phyloP scores from a whole-genome alignment of 2,888 invertebrate species.

The Dendrolimus pini region DNA sequence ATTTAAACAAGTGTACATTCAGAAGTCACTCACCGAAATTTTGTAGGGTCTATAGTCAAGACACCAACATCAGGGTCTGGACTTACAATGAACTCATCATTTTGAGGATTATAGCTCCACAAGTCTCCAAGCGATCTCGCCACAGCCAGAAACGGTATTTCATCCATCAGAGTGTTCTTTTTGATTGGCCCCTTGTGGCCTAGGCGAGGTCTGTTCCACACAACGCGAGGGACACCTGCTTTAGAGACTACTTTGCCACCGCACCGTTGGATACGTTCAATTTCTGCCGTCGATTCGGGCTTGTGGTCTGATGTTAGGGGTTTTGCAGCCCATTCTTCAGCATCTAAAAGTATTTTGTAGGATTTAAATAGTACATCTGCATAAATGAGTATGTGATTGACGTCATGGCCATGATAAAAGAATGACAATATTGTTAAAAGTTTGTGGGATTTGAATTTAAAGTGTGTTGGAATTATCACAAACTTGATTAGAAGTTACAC shows the following conservation, averaged over 20 bases:
- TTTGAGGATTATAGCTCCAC: slow-evolving; percentile 96
- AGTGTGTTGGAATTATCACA: not conserved
- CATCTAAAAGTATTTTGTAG: slow-evolving; percentile 41
- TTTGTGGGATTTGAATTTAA: too few species aligned
- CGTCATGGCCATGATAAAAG: too few species aligned
- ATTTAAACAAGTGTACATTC: too few species aligned
- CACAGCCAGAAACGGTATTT: slow-evolving; percentile 97
- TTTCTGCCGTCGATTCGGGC: slow-evolving; percentile 91
- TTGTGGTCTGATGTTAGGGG: slow-evolving; percentile 96
- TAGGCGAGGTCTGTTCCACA: slow-evolving; percentile 95
- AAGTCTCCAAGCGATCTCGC: slow-evolving; percentile 97
- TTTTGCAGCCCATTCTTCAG: slow-evolving; percentile 86
- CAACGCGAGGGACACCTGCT: slow-evolving; percentile 95
- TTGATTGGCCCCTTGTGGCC: slow-evolving; percentile 90
- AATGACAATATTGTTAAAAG: not conserved
- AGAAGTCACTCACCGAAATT: slow-evolving; percentile 68
- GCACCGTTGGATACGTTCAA: slow-evolving; percentile 86
- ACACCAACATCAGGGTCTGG: slow-evolving; percentile 97
- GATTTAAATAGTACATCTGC: too few species aligned
- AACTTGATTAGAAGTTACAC: not conserved
- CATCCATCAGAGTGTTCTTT: slow-evolving; percentile 92
- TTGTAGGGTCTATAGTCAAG: slow-evolving; percentile 85
- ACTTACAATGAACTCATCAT: slow-evolving; percentile 96
- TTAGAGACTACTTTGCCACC: slow-evolving; percentile 86
- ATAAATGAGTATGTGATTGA: too few species aligned